Conservation (phyloP, 2,888 invertebrate species). For the Yponomeuta malinellus region DNA sequence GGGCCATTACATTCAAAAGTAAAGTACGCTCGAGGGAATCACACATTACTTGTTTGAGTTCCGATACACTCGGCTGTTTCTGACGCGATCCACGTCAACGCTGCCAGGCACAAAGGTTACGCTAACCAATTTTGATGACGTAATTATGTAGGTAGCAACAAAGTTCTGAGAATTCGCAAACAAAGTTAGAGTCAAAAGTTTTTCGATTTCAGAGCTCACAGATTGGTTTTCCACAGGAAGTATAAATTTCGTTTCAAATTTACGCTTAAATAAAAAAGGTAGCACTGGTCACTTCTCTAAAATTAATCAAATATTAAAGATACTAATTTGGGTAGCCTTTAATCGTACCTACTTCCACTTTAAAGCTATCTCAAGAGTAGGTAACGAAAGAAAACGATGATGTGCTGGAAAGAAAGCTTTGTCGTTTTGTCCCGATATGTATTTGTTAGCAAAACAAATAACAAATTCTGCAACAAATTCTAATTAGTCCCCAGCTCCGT, state of each 20-base stretch:
- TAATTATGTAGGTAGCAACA: constrained; percentile 1
- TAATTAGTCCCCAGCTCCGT: neutral
- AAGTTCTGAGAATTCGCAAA: neutral
- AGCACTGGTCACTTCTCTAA: neutral
- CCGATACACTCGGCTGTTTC: neutral
- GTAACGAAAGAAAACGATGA: too few species aligned
- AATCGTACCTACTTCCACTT: too few species aligned
- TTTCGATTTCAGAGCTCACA: constrained; percentile 3
- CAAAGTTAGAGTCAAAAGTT: neutral
- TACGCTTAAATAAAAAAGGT: neutral
- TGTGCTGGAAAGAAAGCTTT: neutral
- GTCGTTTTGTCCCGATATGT: neutral
- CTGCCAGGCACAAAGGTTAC: neutral
- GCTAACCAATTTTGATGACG: constrained; percentile 1
- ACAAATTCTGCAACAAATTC: neutral
- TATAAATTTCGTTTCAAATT: neutral
- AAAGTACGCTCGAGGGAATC: constrained; percentile 19
- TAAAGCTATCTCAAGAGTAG: too few species aligned
- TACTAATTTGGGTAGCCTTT: too few species aligned
- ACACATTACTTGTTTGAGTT: neutral
- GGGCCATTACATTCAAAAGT: constrained; percentile 21
- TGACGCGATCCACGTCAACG: neutral
- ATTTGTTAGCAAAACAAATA: neutral
- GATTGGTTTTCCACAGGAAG: neutral
- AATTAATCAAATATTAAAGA: neutral